These are phyloP conservation scores for Microplitis deprimator DNA, from an alignment of 2,888 invertebrate species.

Conservation along the genomic window DNA sequence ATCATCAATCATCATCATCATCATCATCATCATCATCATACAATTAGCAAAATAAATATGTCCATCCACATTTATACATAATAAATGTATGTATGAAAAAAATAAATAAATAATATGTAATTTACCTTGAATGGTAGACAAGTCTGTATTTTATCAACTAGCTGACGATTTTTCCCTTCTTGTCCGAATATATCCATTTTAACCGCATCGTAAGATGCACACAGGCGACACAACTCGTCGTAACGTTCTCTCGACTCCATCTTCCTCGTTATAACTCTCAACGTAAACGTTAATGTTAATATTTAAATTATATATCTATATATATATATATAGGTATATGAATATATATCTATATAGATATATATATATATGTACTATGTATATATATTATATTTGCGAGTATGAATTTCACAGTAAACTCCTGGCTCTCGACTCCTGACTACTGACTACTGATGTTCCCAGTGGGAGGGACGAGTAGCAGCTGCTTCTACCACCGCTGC, in stretches of 20 bases:
- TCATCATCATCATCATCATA: neutral
- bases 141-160: conserved; percentile 71
- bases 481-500: conserved; percentile 1
- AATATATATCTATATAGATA: neutral
- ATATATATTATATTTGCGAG: neutral
- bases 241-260: conserved; percentile 70
- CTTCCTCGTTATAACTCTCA: conserved; percentile 39
- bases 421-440: conserved; percentile 13
- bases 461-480: neutral
- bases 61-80: neutral
- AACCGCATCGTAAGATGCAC: conserved; percentile 71
- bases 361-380: neutral
- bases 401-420: neutral
- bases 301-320: neutral
- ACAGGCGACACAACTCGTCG: conserved; percentile 71
- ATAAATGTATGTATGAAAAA: neutral
- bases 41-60: neutral
- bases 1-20: neutral
- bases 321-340: neutral
- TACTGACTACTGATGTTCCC: neutral
- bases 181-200: conserved; percentile 72
- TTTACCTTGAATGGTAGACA: conserved; percentile 72
- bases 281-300: neutral
- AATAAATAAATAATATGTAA: conserved; percentile 25
- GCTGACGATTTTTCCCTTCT: conserved; percentile 70